Evolutionary conservation across 2,797 vertebrate species (phyloP).

Genomic region (Acipenser ruthenus): DNA sequence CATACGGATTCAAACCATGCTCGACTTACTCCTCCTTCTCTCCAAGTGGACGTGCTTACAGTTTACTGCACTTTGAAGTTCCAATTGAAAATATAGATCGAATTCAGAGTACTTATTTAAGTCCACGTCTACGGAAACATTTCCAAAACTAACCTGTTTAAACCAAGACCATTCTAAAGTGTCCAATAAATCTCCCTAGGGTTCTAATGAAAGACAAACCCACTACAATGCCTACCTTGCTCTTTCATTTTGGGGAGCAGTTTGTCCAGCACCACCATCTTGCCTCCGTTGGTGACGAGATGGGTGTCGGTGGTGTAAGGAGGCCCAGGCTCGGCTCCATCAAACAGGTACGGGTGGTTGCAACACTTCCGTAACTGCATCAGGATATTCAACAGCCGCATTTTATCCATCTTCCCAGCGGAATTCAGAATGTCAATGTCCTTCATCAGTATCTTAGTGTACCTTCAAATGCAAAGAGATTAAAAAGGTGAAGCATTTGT

Average conservation of each 20-base stretch:
- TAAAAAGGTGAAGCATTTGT: conserved; percentile 16
- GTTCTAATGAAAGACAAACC: too few relatives aligned
- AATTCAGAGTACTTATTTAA: neutral
- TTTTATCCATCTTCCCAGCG: conserved; percentile 72
- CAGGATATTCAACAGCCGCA: conserved; percentile 68
- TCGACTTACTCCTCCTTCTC: too few relatives aligned
- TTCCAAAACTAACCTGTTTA: too few relatives aligned
- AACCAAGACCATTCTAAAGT: neutral
- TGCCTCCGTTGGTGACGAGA: conserved; percentile 66
- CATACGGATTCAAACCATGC: too few relatives aligned
- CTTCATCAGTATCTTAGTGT: conserved; percentile 72
- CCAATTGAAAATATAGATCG: too few relatives aligned
- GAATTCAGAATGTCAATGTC: conserved; percentile 72
- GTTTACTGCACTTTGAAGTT: too few relatives aligned
- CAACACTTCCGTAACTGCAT: conserved; percentile 73
- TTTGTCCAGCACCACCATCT: conserved; percentile 71
- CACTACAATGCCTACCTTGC: conserved; percentile 48
- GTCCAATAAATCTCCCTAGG: neutral
- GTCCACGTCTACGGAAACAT: neutral
- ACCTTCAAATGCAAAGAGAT: conserved; percentile 46
- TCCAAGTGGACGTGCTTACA: too few relatives aligned
- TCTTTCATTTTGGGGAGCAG: conserved; percentile 62
- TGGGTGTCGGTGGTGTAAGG: conserved; percentile 71
- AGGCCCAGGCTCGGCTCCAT: conserved; percentile 67
- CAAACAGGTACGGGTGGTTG: conserved; percentile 69